Evolutionary conservation across 2,797 vertebrate species (phyloP).

Genomic region (Siniperca undulata): DNA sequence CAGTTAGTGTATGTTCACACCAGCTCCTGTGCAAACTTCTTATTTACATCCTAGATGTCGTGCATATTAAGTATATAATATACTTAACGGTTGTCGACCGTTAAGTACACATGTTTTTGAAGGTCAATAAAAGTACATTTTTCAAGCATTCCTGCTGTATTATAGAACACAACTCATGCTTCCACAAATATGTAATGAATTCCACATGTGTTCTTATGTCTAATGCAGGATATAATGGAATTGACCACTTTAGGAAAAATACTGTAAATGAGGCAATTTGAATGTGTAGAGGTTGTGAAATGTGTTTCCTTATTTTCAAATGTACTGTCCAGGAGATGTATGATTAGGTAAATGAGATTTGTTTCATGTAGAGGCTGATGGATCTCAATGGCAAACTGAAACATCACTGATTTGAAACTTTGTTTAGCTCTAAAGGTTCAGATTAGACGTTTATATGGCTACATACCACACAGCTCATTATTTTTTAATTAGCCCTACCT

Average conservation of each 20-base stretch:
- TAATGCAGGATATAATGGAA: neutral
- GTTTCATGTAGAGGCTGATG: neutral
- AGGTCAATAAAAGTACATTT: slow-evolving; percentile 1
- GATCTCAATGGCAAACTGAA: neutral
- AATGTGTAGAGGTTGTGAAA: neutral
- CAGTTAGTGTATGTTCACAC: neutral
- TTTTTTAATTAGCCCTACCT: slow-evolving; percentile 19
- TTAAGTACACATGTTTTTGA: neutral
- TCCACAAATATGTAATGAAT: no score
- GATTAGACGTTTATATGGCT: neutral
- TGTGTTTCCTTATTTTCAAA: neutral
- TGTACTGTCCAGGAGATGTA: neutral
- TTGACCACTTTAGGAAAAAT: neutral
- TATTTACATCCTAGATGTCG: neutral
- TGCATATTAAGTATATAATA: neutral
- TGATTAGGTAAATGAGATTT: neutral
- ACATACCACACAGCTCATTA: slow-evolving; percentile 22
- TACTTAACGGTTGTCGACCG: neutral
- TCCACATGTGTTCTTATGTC: neutral
- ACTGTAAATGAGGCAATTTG: neutral
- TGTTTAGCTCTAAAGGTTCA: neutral
- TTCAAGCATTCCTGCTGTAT: neutral
- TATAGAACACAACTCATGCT: neutral
- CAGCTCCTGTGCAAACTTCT: neutral
- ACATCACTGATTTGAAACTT: slow-evolving; percentile 10